A percentile compares a stretch with the other conserved stretches of the same genome.
These are phyloP conservation scores for Argyra leucocephala DNA, from an alignment of 2,888 invertebrate genomes.

Conservation along the genomic window DNA sequence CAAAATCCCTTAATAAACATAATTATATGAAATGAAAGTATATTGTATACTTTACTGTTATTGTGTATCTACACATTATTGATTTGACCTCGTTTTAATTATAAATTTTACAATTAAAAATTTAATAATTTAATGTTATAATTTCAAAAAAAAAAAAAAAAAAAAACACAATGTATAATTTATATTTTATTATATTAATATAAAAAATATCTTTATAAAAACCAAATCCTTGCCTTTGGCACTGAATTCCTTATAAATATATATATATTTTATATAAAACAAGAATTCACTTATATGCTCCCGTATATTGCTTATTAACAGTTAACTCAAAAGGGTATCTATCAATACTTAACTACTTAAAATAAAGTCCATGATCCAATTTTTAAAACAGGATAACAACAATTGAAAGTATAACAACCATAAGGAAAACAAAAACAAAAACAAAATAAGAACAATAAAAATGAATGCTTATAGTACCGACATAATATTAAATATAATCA, in stretches of 20 bases:
- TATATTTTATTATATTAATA: background rate
- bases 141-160: too few species aligned
- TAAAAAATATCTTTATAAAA: background rate
- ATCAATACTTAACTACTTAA: background rate
- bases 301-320: background rate
- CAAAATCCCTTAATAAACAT: too few species aligned
- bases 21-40: too few species aligned
- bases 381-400: background rate
- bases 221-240: background rate
- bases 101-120: too few species aligned
- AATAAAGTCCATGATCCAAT: background rate
- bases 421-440: too few species aligned
- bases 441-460: background rate
- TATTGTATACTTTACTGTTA: too few species aligned
- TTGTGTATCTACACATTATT: too few species aligned
- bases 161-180: too few species aligned
- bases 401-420: background rate
- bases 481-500: constrained; percentile 35
- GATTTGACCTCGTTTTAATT: too few species aligned
- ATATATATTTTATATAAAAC: background rate
- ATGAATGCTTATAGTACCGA: constrained; percentile 14
- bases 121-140: too few species aligned
- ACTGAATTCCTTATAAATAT: background rate
- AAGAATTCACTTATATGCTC: background rate
- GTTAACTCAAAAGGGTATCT: background rate